Percentiles rank a stretch among this genome's conserved stretches.
Conservation (phyloP, 64 coral and sea anemone genomes). For the Pachyseris speciosa region DNA sequence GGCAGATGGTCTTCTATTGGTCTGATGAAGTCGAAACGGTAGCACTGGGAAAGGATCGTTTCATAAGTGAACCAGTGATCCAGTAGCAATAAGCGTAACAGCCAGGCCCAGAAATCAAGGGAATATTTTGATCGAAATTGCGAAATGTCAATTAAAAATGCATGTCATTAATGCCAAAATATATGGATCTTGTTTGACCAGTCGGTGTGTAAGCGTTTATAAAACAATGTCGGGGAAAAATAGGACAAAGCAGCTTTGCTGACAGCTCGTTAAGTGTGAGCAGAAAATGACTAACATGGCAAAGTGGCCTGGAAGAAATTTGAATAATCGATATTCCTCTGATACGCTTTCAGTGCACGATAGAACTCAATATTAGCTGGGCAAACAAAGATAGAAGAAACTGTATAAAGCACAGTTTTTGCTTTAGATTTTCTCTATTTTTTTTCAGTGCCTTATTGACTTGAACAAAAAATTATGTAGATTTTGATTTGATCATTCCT, state of each 20-base stretch:
- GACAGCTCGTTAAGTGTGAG: slow-evolving; percentile 17
- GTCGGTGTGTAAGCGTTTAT: slow-evolving; percentile 9
- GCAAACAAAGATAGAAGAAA: neutral
- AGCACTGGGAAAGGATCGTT: too few species aligned
- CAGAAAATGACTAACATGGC: neutral
- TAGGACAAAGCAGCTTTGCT: neutral
- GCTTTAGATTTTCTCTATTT: too few species aligned
- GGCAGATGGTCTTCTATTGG: too few species aligned
- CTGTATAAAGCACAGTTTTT: neutral
- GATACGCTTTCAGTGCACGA: too few species aligned
- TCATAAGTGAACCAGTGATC: too few species aligned
- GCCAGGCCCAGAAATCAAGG: neutral
- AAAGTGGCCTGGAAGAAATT: neutral
- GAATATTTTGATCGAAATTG: neutral
- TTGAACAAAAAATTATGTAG: too few species aligned
- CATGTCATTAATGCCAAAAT: neutral
- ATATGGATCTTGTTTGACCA: slow-evolving; percentile 6
- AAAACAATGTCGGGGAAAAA: neutral
- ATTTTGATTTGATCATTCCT: too few species aligned
- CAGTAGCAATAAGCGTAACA: neutral
- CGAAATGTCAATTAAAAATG: neutral
- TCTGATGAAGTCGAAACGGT: too few species aligned
- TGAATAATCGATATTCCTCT: neutral
- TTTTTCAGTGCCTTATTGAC: too few species aligned
- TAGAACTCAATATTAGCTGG: too few species aligned